Evolutionary conservation across 2,113 vertebrate species (phyloP).

Genomic region (Muntiacus reevesi): DNA sequence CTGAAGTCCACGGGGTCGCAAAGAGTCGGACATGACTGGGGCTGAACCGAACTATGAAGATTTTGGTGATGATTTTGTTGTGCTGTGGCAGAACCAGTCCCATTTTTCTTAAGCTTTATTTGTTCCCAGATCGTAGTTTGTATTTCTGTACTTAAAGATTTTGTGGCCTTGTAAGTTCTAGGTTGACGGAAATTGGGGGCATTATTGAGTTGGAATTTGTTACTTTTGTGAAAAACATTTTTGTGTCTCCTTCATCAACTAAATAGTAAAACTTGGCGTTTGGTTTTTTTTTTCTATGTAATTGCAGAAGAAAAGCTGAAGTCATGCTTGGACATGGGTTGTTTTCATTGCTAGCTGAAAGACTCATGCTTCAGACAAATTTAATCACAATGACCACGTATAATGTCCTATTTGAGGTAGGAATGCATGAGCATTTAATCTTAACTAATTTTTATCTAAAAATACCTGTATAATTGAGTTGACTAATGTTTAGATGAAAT

Average conservation of each 20-base stretch:
- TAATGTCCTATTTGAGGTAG: conserved; percentile 97
- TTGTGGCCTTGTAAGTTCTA: background rate
- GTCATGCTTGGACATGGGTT: conserved; percentile 96
- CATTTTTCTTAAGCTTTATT: background rate
- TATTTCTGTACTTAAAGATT: conserved; percentile 14
- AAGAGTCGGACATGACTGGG: background rate
- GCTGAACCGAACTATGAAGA: background rate
- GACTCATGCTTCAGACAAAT: conserved; percentile 93
- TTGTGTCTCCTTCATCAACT: background rate
- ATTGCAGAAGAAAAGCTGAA: conserved; percentile 95
- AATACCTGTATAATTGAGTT: conserved; percentile 64
- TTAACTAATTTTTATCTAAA: conserved; percentile 70
- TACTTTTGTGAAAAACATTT: background rate
- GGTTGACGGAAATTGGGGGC: background rate
- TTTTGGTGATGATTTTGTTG: background rate
- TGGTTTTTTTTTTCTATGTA: conserved; percentile 32
- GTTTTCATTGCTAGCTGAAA: conserved; percentile 94
- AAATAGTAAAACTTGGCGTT: background rate
- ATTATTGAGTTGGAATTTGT: background rate
- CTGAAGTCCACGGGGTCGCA: background rate
- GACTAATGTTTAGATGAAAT: conserved; percentile 56
- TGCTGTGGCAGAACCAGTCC: background rate
- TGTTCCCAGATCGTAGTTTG: background rate
- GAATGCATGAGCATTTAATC: conserved; percentile 66
- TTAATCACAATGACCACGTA: conserved; percentile 96